Percentiles rank a stretch among this genome's conserved stretches.
Conservation (phyloP, 2,113 vertebrate genomes). For the Barbus barbus region DNA sequence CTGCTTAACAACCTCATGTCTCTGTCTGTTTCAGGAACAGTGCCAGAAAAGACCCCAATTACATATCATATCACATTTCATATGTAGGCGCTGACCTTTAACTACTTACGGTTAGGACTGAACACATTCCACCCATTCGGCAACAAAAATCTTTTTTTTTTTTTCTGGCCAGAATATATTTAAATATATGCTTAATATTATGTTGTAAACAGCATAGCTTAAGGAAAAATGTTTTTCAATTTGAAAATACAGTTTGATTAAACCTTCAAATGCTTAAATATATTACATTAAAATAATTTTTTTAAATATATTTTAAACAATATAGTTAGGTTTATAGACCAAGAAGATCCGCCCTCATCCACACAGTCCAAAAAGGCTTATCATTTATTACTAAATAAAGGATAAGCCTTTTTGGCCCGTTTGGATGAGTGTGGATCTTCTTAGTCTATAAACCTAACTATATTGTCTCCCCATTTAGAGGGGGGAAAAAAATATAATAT, state of each 20-base stretch:
- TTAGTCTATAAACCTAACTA: too few relatives aligned
- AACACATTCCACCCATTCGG: neutral
- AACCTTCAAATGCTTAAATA: neutral
- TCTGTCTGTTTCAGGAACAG: slow-evolving; percentile 9
- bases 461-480: too few relatives aligned
- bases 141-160: neutral
- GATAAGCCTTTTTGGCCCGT: too few relatives aligned
- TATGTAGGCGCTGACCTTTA: slow-evolving; percentile 6
- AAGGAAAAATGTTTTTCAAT: neutral
- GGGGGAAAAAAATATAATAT: too few relatives aligned
- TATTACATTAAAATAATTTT: neutral
- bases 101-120: neutral
- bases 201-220: neutral
- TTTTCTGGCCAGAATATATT: neutral
- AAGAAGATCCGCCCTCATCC: too few relatives aligned
- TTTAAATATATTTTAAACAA: neutral
- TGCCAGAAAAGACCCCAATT: slow-evolving; percentile 6
- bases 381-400: too few relatives aligned
- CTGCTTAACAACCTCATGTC: neutral
- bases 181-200: neutral
- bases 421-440: too few relatives aligned
- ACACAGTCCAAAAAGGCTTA: too few relatives aligned
- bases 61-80: slow-evolving; percentile 26
- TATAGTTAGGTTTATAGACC: too few relatives aligned
- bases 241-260: neutral